These are phyloP conservation scores for Xiphophorus birchmanni DNA, from an alignment of 2,797 vertebrate genomes.

Conservation along the genomic window DNA sequence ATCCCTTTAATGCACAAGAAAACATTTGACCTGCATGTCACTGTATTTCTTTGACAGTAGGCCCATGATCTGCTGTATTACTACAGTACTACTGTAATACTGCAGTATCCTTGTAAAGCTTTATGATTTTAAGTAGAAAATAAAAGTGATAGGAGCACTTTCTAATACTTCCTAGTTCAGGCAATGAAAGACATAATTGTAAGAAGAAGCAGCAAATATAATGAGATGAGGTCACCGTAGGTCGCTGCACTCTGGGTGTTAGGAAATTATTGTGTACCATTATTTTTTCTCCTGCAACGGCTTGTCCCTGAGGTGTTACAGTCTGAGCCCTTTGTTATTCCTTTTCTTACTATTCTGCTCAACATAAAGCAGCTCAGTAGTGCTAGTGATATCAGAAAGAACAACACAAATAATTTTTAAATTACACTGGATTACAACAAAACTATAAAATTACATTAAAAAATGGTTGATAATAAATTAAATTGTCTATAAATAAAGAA, in stretches of 20 bases:
- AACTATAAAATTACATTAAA: not conserved
- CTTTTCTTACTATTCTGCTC: not conserved
- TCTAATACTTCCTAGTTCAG: not conserved
- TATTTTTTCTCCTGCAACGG: constrained; percentile 19
- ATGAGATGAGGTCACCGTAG: constrained; percentile 42
- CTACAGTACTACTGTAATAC: no score
- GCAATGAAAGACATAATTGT: constrained; percentile 18
- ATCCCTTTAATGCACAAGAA: not conserved
- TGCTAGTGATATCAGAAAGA: constrained; percentile 36
- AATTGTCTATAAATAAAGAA: constrained; percentile 13
- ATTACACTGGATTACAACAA: not conserved
- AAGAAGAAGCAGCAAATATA: constrained; percentile 34
- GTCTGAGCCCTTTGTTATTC: not conserved
- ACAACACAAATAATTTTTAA: constrained; percentile 32
- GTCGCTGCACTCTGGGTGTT: constrained; percentile 34
- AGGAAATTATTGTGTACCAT: constrained; percentile 44
- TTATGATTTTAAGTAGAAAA: not conserved
- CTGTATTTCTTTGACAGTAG: not conserved
- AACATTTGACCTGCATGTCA: not conserved
- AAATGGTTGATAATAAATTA: not conserved
- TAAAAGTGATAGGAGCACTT: not conserved
- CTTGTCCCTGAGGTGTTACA: constrained; percentile 19
- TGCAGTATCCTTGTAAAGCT: not conserved
- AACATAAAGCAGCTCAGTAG: not conserved
- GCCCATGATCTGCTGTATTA: no score